phyloP scores from a whole-genome alignment of 2,113 vertebrate genomes.

The Echinops telfairi region DNA sequence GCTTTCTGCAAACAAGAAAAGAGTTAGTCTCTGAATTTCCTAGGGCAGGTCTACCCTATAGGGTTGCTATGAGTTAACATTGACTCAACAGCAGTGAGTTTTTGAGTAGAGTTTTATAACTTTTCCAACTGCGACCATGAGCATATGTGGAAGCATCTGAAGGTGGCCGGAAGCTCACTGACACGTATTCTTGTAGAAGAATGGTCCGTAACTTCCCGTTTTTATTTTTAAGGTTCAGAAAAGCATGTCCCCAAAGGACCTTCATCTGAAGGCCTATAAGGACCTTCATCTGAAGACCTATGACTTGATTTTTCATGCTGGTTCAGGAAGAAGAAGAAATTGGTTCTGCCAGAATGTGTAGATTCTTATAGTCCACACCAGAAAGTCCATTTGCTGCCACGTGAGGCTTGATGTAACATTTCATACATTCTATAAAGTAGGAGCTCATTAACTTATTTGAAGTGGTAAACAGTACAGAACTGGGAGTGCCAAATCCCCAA shows the following conservation, averaged over 20 bases:
- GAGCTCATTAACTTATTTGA: conserved; percentile 74
- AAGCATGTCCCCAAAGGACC: background rate
- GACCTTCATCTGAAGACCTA: conserved; percentile 23
- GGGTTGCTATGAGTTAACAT: no score
- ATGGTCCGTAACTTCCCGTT: conserved; percentile 54
- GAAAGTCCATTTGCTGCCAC: conserved; percentile 59
- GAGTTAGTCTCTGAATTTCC: no score
- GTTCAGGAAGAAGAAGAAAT: conserved; percentile 43
- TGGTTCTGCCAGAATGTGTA: conserved; percentile 35
- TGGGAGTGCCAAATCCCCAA: background rate
- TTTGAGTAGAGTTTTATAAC: no score
- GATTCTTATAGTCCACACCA: conserved; percentile 67
- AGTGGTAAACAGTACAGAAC: background rate
- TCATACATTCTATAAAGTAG: conserved; percentile 79
- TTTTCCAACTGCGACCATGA: conserved; percentile 28
- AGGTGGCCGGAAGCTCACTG: conserved; percentile 48
- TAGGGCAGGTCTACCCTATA: no score
- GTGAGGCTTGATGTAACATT: conserved; percentile 70
- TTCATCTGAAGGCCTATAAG: background rate
- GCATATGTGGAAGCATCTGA: conserved; percentile 20
- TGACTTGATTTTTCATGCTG: conserved; percentile 53
- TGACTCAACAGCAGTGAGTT: no score
- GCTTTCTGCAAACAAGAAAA: no score
- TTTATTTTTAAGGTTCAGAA: conserved; percentile 65
- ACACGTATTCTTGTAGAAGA: conserved; percentile 50